Evolutionary conservation across 1,140 invertebrate genomes (phyloP).

Genomic region (Macrobrachium rosenbergii): DNA sequence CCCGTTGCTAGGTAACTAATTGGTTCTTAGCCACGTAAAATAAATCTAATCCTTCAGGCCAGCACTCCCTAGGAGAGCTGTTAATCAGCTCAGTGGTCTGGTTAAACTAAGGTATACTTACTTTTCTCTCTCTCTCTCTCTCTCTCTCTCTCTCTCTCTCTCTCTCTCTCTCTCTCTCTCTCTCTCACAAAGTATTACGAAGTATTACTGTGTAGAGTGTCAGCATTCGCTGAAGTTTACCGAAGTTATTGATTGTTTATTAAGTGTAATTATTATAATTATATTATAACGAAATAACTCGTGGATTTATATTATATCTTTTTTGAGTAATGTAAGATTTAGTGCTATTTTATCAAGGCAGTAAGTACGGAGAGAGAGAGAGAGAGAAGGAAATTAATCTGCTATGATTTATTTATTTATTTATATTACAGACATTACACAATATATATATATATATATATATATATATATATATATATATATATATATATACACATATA

Average conservation of each 20-base stretch:
- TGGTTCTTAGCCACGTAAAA: too few relatives aligned
- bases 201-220: too few relatives aligned
- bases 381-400: not conserved
- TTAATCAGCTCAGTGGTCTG: too few relatives aligned
- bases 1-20: too few relatives aligned
- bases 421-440: not conserved
- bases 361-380: conserved; percentile 17
- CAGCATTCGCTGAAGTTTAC: not conserved
- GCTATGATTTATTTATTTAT: not conserved
- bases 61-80: too few relatives aligned
- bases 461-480: too few relatives aligned
- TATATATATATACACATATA: too few relatives aligned
- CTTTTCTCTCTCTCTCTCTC: not conserved
- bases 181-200: not conserved
- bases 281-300: conserved; percentile 9
- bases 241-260: not conserved
- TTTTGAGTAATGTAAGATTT: too few relatives aligned
- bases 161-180: not conserved
- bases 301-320: not conserved
- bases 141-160: not conserved
- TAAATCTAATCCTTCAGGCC: too few relatives aligned
- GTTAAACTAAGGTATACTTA: too few relatives aligned
- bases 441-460: too few relatives aligned
- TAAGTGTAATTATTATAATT: not conserved
- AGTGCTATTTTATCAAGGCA: too few relatives aligned